Percentiles rank a stretch among this genome's conserved stretches.
These are phyloP conservation scores for Arothron firmamentum DNA, from an alignment of 2,113 vertebrate species.

Conservation along the genomic window DNA sequence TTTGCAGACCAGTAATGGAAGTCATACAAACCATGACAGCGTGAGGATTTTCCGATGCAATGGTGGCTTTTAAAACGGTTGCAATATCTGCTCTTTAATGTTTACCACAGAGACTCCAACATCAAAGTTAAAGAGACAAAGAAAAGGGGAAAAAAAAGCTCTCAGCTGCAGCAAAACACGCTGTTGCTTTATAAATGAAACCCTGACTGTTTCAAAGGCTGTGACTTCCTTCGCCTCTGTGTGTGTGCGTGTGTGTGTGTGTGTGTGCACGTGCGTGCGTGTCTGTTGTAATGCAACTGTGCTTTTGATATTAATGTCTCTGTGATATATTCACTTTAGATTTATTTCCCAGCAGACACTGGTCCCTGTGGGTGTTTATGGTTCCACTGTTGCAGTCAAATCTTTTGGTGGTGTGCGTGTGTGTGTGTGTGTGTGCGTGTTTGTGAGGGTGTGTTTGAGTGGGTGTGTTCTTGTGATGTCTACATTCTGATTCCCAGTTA, in stretches of 20 bases:
- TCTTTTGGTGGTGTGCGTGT: slow-evolving; percentile 7
- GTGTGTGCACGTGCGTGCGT: background rate
- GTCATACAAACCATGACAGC: slow-evolving; percentile 8
- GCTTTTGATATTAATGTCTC: slow-evolving; percentile 30
- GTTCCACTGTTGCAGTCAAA: slow-evolving; percentile 6
- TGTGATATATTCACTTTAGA: slow-evolving; percentile 25
- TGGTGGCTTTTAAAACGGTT: slow-evolving; percentile 24
- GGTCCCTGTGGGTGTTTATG: slow-evolving; percentile 18
- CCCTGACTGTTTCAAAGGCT: slow-evolving; percentile 32
- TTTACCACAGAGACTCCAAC: slow-evolving; percentile 19
- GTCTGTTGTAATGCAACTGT: slow-evolving; percentile 2
- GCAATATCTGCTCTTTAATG: slow-evolving; percentile 14
- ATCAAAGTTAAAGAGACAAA: slow-evolving; percentile 18
- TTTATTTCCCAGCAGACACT: slow-evolving; percentile 19
- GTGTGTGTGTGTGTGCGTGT: no score
- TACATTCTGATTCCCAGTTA: no score
- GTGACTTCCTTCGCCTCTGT: background rate
- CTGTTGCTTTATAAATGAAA: slow-evolving; percentile 29
- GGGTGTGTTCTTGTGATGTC: background rate
- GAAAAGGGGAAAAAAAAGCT: background rate
- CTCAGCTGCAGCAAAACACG: slow-evolving; percentile 10
- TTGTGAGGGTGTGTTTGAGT: no score
- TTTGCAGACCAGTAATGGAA: background rate
- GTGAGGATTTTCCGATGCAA: background rate
- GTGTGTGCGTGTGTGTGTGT: slow-evolving; percentile 6